phyloP scores from a whole-genome alignment of 2,888 invertebrate genomes.

The Apotomis betuletana region DNA sequence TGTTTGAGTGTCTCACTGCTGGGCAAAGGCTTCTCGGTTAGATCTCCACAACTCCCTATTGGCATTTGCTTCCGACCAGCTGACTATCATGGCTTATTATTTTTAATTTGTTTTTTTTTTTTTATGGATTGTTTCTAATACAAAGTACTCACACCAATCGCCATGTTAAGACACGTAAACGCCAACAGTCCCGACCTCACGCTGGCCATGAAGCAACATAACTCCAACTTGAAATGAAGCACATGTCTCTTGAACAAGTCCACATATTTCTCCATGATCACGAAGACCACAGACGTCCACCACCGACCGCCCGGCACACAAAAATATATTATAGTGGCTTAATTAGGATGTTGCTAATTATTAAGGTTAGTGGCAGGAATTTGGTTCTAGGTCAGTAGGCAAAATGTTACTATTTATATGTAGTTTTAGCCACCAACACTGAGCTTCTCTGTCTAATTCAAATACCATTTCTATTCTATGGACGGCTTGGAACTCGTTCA shows the following conservation, averaged over 20 bases:
- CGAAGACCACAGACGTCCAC: slow-evolving; percentile 26
- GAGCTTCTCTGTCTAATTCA: too few relatives aligned
- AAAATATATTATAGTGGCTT: slow-evolving; percentile 48
- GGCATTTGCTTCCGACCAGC: too few relatives aligned
- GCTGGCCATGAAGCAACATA: slow-evolving; percentile 65
- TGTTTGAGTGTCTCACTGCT: too few relatives aligned
- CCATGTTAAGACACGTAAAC: slow-evolving; percentile 62
- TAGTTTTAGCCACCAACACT: too few relatives aligned
- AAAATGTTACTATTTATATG: neutral
- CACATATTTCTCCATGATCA: slow-evolving; percentile 58
- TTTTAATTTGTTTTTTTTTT: too few relatives aligned
- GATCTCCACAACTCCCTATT: too few relatives aligned
- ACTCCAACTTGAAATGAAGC: slow-evolving; percentile 60
- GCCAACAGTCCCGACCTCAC: slow-evolving; percentile 61
- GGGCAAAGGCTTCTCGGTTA: too few relatives aligned
- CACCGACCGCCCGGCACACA: slow-evolving; percentile 3
- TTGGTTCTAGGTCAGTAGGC: slow-evolving; percentile 41
- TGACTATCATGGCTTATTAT: too few relatives aligned
- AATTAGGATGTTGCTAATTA: slow-evolving; percentile 70
- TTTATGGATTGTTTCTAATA: neutral
- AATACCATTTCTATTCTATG: too few relatives aligned
- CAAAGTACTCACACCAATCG: slow-evolving; percentile 59
- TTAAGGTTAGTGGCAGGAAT: slow-evolving; percentile 60
- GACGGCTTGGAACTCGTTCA: too few relatives aligned
- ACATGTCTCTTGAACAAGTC: slow-evolving; percentile 56